phyloP scores from a whole-genome alignment of 2,113 vertebrate genomes.

The Guaruba guarouba region DNA sequence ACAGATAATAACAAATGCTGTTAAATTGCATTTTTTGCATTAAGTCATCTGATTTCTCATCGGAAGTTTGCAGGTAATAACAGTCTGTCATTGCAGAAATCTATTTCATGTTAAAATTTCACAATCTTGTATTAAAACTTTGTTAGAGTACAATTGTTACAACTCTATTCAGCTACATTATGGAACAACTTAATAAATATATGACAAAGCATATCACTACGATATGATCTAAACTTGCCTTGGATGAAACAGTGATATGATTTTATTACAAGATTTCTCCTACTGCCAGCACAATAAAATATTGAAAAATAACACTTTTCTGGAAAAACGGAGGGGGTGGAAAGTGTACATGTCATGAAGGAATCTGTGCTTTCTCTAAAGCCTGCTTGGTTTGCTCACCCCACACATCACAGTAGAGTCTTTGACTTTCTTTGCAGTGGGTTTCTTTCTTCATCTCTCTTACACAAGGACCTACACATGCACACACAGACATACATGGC shows the following conservation, averaged over 20 bases:
- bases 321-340: not conserved
- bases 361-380: not conserved
- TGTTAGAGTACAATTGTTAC: conserved; percentile 62
- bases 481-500: accelerated
- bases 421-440: not conserved
- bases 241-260: conserved; percentile 43
- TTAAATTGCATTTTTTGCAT: conserved; percentile 37
- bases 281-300: conserved; percentile 55
- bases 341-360: accelerated
- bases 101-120: conserved; percentile 60
- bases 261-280: conserved; percentile 68
- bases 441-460: not conserved
- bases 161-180: conserved; percentile 57
- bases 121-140: conserved; percentile 69
- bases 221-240: conserved; percentile 64
- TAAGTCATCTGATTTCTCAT: conserved; percentile 57
- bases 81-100: conserved; percentile 45
- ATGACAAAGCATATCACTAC: conserved; percentile 61
- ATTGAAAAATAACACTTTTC: conserved; percentile 40
- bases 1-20: conserved; percentile 41
- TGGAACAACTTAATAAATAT: conserved; percentile 61
- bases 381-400: not conserved
- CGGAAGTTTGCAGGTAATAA: conserved; percentile 56
- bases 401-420: not conserved
- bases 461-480: accelerated